Conservation (phyloP, 2,113 vertebrate genomes). For the Tapirus terrestris region DNA sequence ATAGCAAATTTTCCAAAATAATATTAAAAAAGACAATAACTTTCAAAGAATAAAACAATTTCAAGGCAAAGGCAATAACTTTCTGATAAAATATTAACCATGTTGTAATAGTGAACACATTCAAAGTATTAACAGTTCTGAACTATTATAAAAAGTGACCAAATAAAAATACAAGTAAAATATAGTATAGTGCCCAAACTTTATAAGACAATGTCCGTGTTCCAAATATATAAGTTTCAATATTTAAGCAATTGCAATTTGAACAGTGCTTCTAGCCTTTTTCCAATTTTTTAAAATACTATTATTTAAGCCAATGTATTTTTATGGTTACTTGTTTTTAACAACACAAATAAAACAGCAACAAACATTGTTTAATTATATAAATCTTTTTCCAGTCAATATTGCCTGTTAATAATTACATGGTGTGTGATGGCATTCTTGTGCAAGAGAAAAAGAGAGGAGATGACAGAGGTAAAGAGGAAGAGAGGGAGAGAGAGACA, state of each 20-base stretch:
- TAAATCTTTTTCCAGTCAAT: neutral
- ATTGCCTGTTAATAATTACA: neutral
- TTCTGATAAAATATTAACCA: slow-evolving; percentile 21
- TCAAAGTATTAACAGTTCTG: neutral
- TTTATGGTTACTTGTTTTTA: neutral
- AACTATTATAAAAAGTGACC: neutral
- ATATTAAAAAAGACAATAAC: neutral
- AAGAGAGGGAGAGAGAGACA: neutral
- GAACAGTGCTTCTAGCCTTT: neutral
- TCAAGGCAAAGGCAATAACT: slow-evolving; percentile 27
- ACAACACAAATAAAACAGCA: neutral
- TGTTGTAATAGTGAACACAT: neutral
- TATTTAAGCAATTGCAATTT: neutral
- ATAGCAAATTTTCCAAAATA: slow-evolving; percentile 8
- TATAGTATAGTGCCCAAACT: neutral
- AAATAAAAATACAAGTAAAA: neutral
- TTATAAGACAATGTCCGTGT: neutral
- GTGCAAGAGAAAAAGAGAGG: neutral
- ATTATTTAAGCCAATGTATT: neutral
- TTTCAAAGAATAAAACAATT: neutral
- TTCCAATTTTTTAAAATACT: neutral
- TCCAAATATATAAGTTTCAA: neutral
- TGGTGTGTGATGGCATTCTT: neutral
- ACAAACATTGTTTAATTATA: neutral
- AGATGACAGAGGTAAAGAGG: accelerated